Conservation (phyloP, 1,140 invertebrate species). For the Drosophila funebris region DNA sequence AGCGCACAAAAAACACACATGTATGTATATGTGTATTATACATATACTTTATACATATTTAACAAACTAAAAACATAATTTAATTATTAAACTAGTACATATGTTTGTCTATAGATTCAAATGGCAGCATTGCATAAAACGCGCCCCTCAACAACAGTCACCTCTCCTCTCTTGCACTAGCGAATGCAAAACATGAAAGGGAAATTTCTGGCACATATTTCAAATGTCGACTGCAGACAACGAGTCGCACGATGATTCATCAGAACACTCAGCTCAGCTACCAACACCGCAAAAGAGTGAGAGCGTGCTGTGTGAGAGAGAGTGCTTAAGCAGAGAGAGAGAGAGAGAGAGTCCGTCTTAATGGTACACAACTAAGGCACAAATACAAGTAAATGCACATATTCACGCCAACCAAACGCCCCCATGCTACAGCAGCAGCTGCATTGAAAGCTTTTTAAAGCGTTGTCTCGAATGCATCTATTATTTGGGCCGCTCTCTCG, state of each 20-base stretch:
- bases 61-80: too few species aligned
- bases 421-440: constrained; percentile 14
- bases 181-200: constrained; percentile 70
- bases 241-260: constrained; percentile 73
- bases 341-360: constrained; percentile 1
- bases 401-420: background rate
- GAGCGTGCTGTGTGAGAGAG: background rate
- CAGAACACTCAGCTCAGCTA: background rate
- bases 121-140: constrained; percentile 64
- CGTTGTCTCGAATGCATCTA: constrained; percentile 6
- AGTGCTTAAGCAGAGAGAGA: background rate
- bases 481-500: background rate
- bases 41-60: too few species aligned
- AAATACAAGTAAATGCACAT: constrained; percentile 20
- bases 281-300: background rate
- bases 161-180: constrained; percentile 15
- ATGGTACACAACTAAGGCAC: constrained; percentile 34
- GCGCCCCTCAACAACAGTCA: background rate
- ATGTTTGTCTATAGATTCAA: constrained; percentile 25
- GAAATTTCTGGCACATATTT: constrained; percentile 81
- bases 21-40: background rate
- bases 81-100: too few species aligned
- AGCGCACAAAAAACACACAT: constrained; percentile 18
- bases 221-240: constrained; percentile 64
- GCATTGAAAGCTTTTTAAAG: constrained; percentile 30